These are phyloP conservation scores for Oreonectes daqikongensis DNA, from an alignment of 2,797 vertebrate genomes.

Conservation along the genomic window DNA sequence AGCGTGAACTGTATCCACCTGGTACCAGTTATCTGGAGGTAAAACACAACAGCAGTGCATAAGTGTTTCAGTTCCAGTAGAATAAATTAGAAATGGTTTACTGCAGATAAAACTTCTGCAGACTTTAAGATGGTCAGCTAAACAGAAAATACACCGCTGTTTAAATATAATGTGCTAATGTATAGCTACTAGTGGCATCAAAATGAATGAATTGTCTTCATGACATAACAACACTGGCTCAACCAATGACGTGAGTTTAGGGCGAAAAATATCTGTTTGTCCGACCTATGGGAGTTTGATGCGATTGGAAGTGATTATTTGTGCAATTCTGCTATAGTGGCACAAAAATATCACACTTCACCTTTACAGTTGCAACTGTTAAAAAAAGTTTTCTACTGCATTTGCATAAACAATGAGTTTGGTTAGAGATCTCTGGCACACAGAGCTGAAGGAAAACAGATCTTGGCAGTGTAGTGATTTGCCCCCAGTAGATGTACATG, in stretches of 20 bases:
- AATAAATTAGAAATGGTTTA: conserved; percentile 26
- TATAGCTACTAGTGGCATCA: background rate
- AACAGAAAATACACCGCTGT: background rate
- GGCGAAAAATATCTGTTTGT: too few species aligned
- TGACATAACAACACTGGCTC: too few species aligned
- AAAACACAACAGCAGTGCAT: conserved; percentile 37
- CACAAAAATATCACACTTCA: too few species aligned
- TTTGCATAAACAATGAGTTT: too few species aligned
- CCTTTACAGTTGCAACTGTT: too few species aligned
- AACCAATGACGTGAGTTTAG: too few species aligned
- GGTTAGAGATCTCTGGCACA: conserved; percentile 64
- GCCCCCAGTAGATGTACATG: conserved; percentile 50
- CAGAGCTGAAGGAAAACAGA: conserved; percentile 46
- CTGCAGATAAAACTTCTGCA: background rate
- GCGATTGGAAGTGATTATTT: too few species aligned
- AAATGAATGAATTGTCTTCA: background rate
- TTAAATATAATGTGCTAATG: background rate
- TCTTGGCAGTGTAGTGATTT: conserved; percentile 58
- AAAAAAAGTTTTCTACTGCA: too few species aligned
- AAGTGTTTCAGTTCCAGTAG: conserved; percentile 9
- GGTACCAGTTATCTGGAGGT: conserved; percentile 38
- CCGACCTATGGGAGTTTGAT: too few species aligned
- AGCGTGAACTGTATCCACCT: conserved; percentile 42
- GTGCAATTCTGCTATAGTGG: too few species aligned
- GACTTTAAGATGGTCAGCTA: background rate